Evolutionary conservation across 2,113 vertebrate genomes (phyloP), one percentile per base, ranked within the genome.

Genomic region (Cynocephalus volans): DNA sequence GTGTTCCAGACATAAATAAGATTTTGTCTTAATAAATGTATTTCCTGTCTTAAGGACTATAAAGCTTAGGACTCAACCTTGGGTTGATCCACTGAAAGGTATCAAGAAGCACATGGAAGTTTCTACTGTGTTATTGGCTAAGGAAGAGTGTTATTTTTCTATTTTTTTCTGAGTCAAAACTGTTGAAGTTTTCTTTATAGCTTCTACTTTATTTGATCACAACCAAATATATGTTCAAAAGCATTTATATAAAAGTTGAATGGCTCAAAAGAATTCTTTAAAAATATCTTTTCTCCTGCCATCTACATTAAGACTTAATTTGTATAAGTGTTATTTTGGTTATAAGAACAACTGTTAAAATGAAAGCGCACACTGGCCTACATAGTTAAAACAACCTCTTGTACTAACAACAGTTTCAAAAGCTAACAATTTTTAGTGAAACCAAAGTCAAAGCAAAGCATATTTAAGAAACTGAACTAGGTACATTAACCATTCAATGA

Each of bases 381-480:
- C 48, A 19, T 95, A 88, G 77, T 67, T 93, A 11, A 95, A 85
- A 50, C 17, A 88, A 33, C n/a, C 26, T 90, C 7, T 79, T 80
- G n/a, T 75, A 54, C 21, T 81, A 52, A 88, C 18, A 76, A 76
- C n/a, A 77, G 24, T 93, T 96, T 96, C 58, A 90, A 87, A 93
- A 80, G 17, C 36, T 90, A 67, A 77, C 3, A 28, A 89, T 18
- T 89, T 45, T 83, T 92, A 70, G 31, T 62, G 58, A 96, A 97
- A 83, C 50, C n/a, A 69, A 88, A 86, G 9, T 90, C 54, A 96
- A 86, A 97, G 8, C 41, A 80, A 75, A 58, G 12, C 14, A 45
- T 89, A 93, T 87, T 75, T 76, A 89, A 76, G 31, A 94, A 33
- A 58, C 48, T 60, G 54, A 96, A 96, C 56, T 73, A 93, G 45